phyloP scores from a whole-genome alignment of 1,140 invertebrate species.

The Orchestia grillus region DNA sequence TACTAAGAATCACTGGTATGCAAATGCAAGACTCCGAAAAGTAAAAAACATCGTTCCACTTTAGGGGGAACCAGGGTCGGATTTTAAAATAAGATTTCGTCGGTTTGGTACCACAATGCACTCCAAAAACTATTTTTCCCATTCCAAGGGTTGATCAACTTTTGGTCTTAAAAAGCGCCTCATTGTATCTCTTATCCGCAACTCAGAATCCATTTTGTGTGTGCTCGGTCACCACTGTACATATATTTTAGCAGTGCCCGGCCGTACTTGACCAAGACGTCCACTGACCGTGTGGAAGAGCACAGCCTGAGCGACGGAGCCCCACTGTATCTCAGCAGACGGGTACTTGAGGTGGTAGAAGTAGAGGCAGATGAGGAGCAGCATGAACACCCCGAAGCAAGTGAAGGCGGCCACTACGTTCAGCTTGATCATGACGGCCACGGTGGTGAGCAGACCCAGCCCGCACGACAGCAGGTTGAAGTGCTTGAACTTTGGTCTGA shows the following conservation, averaged over 20 bases:
- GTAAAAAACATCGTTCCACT: no score
- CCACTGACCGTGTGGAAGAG: constrained; percentile 74
- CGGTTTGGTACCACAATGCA: no score
- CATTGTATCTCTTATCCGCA: no score
- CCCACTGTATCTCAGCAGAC: constrained; percentile 72
- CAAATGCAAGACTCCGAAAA: no score
- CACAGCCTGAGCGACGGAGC: constrained; percentile 78
- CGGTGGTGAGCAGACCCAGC: constrained; percentile 16
- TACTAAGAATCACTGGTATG: no score
- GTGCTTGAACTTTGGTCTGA: constrained; percentile 40
- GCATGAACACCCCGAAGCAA: background rate
- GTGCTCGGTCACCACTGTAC: no score
- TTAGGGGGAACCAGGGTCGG: no score
- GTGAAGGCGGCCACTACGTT: constrained; percentile 13
- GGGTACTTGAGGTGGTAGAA: constrained; percentile 50
- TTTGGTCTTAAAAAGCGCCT: no score
- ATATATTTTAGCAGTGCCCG: background rate
- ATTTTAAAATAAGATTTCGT: no score
- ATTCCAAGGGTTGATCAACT: no score
- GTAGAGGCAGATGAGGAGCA: constrained; percentile 22
- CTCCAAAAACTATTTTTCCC: no score
- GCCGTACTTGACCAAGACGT: background rate
- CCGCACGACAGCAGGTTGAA: constrained; percentile 30
- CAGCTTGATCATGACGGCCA: constrained; percentile 4
- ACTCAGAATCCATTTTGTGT: no score